Conservation (phyloP, 2,888 invertebrate genomes). For the Stenichneumon culpator region DNA sequence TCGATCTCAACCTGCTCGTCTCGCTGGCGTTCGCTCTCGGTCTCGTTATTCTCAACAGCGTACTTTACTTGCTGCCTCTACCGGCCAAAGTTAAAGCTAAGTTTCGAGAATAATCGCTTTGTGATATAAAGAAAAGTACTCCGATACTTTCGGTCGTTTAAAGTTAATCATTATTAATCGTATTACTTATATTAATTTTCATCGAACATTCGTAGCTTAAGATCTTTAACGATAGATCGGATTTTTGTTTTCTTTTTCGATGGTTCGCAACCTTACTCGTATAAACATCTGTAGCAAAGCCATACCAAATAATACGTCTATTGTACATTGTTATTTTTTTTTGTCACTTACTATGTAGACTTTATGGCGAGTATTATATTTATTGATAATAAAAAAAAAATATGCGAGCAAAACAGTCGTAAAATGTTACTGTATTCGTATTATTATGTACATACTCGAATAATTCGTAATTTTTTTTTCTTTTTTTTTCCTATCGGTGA, state of each 20-base stretch:
- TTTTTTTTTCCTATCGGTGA: conserved; percentile 15
- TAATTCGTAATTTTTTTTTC: conserved; percentile 22
- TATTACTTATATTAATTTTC: background rate
- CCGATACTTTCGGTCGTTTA: background rate
- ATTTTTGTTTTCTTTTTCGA: background rate
- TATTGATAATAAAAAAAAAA: conserved; percentile 59
- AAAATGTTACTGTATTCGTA: conserved; percentile 45
- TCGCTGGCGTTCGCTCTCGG: conserved; percentile 94
- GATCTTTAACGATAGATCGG: conserved; percentile 1
- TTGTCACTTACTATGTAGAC: conserved; percentile 8
- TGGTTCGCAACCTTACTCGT: background rate
- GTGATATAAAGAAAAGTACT: background rate
- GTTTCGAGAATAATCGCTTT: conserved; percentile 89
- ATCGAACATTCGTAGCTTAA: background rate
- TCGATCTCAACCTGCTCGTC: conserved; percentile 93
- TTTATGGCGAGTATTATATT: conserved; percentile 48
- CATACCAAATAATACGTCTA: conserved; percentile 60
- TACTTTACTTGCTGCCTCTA: conserved; percentile 94
- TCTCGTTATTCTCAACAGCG: conserved; percentile 93
- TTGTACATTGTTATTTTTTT: conserved; percentile 36
- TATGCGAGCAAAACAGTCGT: conserved; percentile 31
- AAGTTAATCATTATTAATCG: conserved; percentile 5
- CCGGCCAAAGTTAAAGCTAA: conserved; percentile 95
- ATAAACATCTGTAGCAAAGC: conserved; percentile 26
- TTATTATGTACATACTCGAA: conserved; percentile 66